Base-by-base conservation (phyloP, 2,888 invertebrate genomes). In the Drosophila infuscata region DNA sequence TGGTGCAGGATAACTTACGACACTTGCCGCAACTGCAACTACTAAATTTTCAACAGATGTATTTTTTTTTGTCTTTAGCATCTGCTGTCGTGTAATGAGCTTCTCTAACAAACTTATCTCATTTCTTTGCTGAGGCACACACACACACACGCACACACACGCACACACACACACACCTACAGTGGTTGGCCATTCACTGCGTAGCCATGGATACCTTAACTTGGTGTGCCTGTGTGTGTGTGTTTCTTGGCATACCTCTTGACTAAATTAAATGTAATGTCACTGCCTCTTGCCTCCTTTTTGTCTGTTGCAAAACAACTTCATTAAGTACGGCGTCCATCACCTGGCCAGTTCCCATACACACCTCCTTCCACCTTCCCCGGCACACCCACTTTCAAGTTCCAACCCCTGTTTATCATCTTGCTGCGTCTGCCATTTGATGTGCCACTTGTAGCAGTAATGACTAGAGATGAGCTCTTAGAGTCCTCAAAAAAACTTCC, bases 191-290 rank as follows among this genome's bases (percentile, higher is more conserved):
- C 49, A 70, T 72, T 67, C 67, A 59, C 48, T 67, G 76, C 63
- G 66, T 74, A 76, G 29, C 56, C 62, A 69, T 65, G 64, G 57
- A 69, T 72, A 77, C 70, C 48, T 60, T 29, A 33, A 2, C 32
- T 36, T 36, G 35, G 15, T 25, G 20, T 25, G 20, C 20, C 20
- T 54, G 35, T 6, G 53, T 6, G 8, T n/a, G 35, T 20, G 73
- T 74, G 70, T 63, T 77, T 70, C 25, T 38, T 56, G 75, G 75
- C 68, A 74, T 66, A 76, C 73, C 74, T 88, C 67, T 89, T 75
- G 70, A 75, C 76, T 74, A 76, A 84, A 84, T 88, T 78, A 76
- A 83, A 86, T 81, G 60, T 69, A 88, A 81, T 81, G 78, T 54
- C 58, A 54, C 54, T 54, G 63, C 78, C 56, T 63, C 79, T 71